These are phyloP conservation scores for Irena cyanogastra DNA, from an alignment of 2,113 vertebrate genomes.

Conservation along the genomic window DNA sequence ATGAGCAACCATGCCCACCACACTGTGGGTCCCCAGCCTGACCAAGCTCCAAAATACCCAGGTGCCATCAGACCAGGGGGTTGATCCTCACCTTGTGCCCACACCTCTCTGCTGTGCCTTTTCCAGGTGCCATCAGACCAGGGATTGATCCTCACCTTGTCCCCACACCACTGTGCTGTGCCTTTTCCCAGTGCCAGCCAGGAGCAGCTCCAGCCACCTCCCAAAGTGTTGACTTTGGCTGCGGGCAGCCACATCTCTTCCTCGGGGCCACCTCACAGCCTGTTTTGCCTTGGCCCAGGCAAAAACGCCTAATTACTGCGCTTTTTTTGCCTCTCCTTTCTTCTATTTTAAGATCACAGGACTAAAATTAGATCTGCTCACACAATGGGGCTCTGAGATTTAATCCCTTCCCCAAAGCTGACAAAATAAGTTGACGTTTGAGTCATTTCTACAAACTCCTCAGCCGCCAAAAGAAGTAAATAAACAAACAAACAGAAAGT, in stretches of 20 bases:
- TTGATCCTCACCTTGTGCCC: neutral
- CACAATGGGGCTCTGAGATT: slow-evolving; percentile 35
- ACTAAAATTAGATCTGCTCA: neutral
- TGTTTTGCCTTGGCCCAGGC: neutral
- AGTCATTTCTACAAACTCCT: neutral
- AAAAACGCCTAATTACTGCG: neutral
- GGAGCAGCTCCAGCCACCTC: neutral
- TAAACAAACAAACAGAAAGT: neutral
- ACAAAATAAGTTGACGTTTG: neutral
- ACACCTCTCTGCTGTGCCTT: neutral
- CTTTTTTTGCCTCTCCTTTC: neutral
- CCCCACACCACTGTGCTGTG: neutral
- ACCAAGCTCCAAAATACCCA: neutral
- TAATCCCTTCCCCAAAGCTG: neutral
- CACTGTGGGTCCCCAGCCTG: neutral
- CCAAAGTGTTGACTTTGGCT: neutral
- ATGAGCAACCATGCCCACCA: neutral
- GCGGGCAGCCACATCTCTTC: neutral
- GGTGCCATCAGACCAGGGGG: neutral
- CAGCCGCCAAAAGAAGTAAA: neutral
- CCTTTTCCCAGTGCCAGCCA: neutral
- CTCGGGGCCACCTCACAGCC: neutral
- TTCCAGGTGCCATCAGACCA: neutral
- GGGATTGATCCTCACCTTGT: neutral
- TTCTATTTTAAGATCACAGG: slow-evolving; percentile 34